phyloP scores from a whole-genome alignment of 2,113 vertebrate species.

The Lophius piscatorius region DNA sequence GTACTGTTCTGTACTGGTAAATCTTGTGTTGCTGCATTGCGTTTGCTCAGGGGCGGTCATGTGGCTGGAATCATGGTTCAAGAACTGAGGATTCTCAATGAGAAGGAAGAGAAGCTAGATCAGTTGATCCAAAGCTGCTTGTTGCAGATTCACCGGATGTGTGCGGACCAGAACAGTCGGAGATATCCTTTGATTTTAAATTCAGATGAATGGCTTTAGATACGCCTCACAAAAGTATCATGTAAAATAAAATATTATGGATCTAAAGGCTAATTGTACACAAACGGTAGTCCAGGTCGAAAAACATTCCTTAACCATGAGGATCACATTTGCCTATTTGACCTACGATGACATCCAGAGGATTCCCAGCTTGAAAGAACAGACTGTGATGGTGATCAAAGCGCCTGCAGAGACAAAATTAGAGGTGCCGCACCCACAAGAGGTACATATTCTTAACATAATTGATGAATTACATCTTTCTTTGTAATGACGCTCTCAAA shows the following conservation, averaged over 20 bases:
- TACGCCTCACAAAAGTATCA: background rate
- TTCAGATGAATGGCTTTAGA: background rate
- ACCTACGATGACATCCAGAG: slow-evolving; percentile 91
- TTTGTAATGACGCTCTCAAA: background rate
- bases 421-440: slow-evolving; percentile 91
- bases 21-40: background rate
- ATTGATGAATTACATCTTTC: background rate
- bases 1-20: too few relatives aligned
- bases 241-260: too few relatives aligned
- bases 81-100: slow-evolving; percentile 78
- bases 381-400: slow-evolving; percentile 96
- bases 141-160: slow-evolving; percentile 86
- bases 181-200: slow-evolving; percentile 90
- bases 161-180: slow-evolving; percentile 84
- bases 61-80: fast-evolving
- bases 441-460: slow-evolving; percentile 79
- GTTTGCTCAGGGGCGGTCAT: slow-evolving; percentile 80
- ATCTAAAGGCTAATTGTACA: too few relatives aligned
- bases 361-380: slow-evolving; percentile 90
- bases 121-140: slow-evolving; percentile 89
- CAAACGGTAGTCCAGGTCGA: background rate
- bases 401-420: slow-evolving; percentile 93
- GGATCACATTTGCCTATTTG: slow-evolving; percentile 89
- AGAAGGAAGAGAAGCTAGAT: slow-evolving; percentile 91
- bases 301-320: slow-evolving; percentile 76